phyloP scores from a whole-genome alignment of 2,113 vertebrate species.

The Serranochromis macrocephalus region DNA sequence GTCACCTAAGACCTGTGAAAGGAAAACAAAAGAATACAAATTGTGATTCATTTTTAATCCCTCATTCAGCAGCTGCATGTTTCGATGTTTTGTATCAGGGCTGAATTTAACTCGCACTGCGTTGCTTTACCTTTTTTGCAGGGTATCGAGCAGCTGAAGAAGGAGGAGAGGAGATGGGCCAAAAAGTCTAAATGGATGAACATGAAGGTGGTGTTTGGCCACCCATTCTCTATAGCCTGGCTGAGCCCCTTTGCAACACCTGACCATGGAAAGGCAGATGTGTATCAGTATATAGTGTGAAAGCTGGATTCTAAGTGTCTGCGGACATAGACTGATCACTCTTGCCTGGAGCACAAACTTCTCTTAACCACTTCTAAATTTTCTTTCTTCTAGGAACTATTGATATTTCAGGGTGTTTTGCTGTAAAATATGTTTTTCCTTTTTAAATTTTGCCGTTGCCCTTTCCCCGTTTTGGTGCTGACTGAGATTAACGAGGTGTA shows the following conservation, averaged over 20 bases:
- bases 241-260: constrained; percentile 90
- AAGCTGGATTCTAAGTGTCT: not conserved
- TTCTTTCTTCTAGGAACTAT: not conserved
- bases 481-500: constrained; percentile 9
- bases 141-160: constrained; percentile 99
- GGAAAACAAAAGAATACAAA: not conserved
- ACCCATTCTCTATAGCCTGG: constrained; percentile 95
- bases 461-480: not conserved
- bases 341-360: constrained; percentile 12
- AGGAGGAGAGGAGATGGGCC: constrained; percentile 96
- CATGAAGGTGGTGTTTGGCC: constrained; percentile 96
- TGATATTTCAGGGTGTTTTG: constrained; percentile 16
- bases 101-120: not conserved
- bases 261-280: constrained; percentile 92
- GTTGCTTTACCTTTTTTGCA: constrained; percentile 63
- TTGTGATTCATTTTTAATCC: not conserved
- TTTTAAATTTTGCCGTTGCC: not conserved
- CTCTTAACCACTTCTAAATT: not conserved
- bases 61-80: not conserved
- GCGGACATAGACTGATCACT: not conserved
- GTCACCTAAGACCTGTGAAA: not conserved
- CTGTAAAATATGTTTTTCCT: not conserved
- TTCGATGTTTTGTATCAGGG: not conserved
- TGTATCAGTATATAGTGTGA: constrained; percentile 98
- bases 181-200: constrained; percentile 99